Conservation (phyloP, 2,888 invertebrate genomes). For the Vannuccia rotundouncinata region DNA sequence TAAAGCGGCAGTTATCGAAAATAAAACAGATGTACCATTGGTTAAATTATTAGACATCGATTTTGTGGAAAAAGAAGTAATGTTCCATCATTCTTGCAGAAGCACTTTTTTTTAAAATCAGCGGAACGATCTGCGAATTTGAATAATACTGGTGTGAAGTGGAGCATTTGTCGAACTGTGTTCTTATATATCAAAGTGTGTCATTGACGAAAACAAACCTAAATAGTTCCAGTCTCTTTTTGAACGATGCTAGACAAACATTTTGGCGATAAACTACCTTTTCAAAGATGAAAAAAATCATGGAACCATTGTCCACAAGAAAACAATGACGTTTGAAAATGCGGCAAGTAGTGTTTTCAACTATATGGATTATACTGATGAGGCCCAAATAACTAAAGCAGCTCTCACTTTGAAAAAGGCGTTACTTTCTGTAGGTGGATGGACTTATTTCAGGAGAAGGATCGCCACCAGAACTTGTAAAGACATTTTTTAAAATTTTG, state of each 20-base stretch:
- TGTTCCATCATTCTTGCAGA: neutral
- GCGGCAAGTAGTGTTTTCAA: neutral
- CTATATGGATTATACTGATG: neutral
- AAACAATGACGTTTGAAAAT: neutral
- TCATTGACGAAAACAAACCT: neutral
- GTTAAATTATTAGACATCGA: slow-evolving; percentile 14
- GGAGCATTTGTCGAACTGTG: neutral
- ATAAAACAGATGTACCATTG: neutral
- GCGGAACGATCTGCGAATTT: neutral
- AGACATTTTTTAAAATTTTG: slow-evolving; percentile 13
- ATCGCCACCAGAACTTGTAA: slow-evolving; percentile 4
- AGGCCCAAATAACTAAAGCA: neutral
- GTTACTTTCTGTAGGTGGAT: neutral
- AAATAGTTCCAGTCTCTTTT: neutral
- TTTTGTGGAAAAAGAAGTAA: too few species aligned
- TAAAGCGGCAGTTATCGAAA: neutral
- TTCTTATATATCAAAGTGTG: neutral
- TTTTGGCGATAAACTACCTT: slow-evolving; percentile 1
- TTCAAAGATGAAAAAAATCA: neutral
- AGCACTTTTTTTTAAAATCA: neutral
- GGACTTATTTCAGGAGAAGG: neutral
- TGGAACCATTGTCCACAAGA: neutral
- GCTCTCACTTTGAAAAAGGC: slow-evolving; percentile 12
- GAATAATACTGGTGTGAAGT: neutral
- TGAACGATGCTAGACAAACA: neutral